These are phyloP conservation scores for Theocolax elegans DNA, from an alignment of 1,140 invertebrate genomes.

Conservation along the genomic window DNA sequence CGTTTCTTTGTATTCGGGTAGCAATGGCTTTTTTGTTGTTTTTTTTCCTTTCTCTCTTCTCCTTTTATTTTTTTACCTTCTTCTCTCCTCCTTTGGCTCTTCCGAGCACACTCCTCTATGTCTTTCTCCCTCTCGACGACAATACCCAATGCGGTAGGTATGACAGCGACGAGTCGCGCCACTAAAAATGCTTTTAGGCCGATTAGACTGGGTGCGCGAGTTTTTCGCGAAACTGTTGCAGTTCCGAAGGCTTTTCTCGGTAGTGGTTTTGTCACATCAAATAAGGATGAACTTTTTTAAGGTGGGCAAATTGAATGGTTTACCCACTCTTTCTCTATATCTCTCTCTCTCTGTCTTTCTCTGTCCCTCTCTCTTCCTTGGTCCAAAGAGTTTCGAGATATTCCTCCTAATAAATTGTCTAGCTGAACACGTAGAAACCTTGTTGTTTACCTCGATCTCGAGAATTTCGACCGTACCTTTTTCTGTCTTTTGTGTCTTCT, in stretches of 20 bases:
- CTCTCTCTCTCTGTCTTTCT: no score
- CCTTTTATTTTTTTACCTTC: neutral
- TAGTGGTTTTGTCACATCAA: constrained; percentile 28
- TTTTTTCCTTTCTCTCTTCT: neutral
- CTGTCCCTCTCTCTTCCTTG: no score
- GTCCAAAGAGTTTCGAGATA: constrained; percentile 7
- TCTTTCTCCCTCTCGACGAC: constrained; percentile 42
- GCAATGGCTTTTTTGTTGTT: constrained; percentile 7
- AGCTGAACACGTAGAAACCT: constrained; percentile 20
- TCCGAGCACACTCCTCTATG: constrained; percentile 33
- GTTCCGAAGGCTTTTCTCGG: constrained; percentile 3
- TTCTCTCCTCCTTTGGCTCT: neutral
- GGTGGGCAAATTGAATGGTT: constrained; percentile 39
- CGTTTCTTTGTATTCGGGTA: constrained; percentile 21
- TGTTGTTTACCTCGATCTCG: neutral
- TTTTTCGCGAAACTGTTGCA: constrained; percentile 33
- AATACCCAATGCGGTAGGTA: constrained; percentile 37
- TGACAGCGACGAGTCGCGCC: constrained; percentile 37
- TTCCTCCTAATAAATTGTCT: constrained; percentile 24
- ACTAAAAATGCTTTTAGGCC: constrained; percentile 54
- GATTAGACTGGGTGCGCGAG: constrained; percentile 48
- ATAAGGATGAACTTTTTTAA: constrained; percentile 30
- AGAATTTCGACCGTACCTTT: no score
- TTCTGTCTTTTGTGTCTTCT: no score
- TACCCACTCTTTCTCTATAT: no score